These are phyloP conservation scores for Trematomus loennbergii DNA, from an alignment of 2,113 vertebrate genomes.

Conservation along the genomic window DNA sequence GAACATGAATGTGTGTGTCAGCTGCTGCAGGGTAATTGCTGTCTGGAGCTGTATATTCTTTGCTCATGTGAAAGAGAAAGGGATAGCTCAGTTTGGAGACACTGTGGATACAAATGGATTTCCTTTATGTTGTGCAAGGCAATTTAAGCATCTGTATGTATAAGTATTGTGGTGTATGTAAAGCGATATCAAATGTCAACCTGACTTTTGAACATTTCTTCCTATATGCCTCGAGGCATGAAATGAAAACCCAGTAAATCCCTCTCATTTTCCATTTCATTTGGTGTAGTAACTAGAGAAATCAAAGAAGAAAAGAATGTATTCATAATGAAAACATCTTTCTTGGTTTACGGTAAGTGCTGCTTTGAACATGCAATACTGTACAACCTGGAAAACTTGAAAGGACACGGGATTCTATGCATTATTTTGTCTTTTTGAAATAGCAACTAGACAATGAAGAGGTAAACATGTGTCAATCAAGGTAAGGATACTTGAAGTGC, in stretches of 20 bases:
- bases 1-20: slow-evolving; percentile 37
- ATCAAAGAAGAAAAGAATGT: background rate
- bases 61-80: background rate
- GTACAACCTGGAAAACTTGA: background rate
- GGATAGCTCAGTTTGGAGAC: background rate
- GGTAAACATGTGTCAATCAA: background rate
- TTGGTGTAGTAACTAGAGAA: slow-evolving; percentile 11
- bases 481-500: background rate
- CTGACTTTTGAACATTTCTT: slow-evolving; percentile 1
- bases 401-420: background rate
- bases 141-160: slow-evolving; percentile 32
- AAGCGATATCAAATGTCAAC: slow-evolving; percentile 29
- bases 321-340: background rate
- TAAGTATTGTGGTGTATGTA: slow-evolving; percentile 36
- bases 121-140: slow-evolving; percentile 37
- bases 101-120: slow-evolving; percentile 38
- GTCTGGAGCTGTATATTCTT: slow-evolving; percentile 37
- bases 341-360: background rate
- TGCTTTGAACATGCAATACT: background rate
- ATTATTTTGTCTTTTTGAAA: background rate
- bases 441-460: background rate
- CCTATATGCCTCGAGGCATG: background rate
- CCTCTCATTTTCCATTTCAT: slow-evolving; percentile 17
- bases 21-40: slow-evolving; percentile 57
- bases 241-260: slow-evolving; percentile 37